Conservation (phyloP, 2,888 invertebrate genomes). For the Acronicta psi region DNA sequence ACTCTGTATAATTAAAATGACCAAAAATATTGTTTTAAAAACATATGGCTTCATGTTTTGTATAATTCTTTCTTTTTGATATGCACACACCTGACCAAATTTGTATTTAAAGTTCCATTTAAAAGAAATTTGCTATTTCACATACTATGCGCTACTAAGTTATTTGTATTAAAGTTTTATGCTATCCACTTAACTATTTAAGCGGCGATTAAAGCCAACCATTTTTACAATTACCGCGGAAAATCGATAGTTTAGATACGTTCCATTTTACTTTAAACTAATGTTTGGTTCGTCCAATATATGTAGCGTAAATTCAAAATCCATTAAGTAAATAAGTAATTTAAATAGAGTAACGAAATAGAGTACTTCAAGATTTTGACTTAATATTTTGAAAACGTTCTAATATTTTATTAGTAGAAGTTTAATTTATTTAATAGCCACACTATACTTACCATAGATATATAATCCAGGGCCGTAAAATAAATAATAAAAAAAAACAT, state of each 20-base stretch:
- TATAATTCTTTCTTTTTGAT: constrained; percentile 2
- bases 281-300: too few relatives aligned
- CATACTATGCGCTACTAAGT: constrained; percentile 15
- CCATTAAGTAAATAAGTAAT: too few relatives aligned
- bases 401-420: constrained; percentile 20
- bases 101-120: constrained; percentile 8
- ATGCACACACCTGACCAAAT: constrained; percentile 8
- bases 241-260: constrained; percentile 67
- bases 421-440: constrained; percentile 12
- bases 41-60: constrained; percentile 57
- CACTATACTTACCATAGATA: too few relatives aligned
- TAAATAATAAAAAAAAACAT: too few relatives aligned
- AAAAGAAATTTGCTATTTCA: constrained; percentile 4
- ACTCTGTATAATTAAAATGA: constrained; percentile 60
- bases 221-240: constrained; percentile 64
- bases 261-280: constrained; percentile 54
- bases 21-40: constrained; percentile 58
- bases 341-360: too few relatives aligned
- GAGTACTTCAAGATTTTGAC: background rate
- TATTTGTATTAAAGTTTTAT: constrained; percentile 35
- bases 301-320: too few relatives aligned
- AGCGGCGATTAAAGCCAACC: constrained; percentile 35
- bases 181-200: constrained; percentile 40
- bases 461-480: too few relatives aligned
- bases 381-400: background rate